Percentiles rank a stretch among this genome's conserved stretches.
Evolutionary conservation across 2,113 vertebrate genomes (phyloP).

Genomic region (Myodes glareolus): DNA sequence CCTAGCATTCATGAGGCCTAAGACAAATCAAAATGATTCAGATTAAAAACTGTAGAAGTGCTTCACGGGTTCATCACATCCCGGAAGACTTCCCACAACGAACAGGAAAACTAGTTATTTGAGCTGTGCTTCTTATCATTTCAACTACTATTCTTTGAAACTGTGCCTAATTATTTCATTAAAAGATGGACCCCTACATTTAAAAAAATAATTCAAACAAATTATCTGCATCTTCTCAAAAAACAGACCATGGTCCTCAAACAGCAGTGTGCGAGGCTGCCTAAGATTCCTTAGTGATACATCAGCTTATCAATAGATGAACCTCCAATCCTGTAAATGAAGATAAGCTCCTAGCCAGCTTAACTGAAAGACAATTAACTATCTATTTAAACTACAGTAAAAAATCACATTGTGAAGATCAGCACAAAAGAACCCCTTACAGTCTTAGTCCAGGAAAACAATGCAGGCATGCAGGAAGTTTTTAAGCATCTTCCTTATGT

Average conservation of each 20-base stretch:
- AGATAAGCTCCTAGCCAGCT: background rate
- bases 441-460: constrained; percentile 43
- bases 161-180: background rate
- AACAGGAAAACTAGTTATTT: background rate
- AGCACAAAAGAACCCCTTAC: background rate
- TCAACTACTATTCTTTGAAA: constrained; percentile 15
- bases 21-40: background rate
- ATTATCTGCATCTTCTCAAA: background rate
- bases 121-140: background rate
- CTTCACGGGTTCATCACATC: background rate
- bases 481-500: constrained; percentile 15
- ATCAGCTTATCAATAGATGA: background rate
- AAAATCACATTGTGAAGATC: background rate
- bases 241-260: background rate
- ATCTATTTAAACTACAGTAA: constrained; percentile 21
- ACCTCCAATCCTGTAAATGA: background rate
- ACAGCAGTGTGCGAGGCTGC: background rate
- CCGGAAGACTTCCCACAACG: background rate
- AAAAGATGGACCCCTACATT: background rate
- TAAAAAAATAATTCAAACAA: constrained; percentile 43
- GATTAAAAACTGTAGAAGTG: background rate
- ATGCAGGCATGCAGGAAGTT: background rate
- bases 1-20: background rate
- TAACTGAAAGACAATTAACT: constrained; percentile 31
- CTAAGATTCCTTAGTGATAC: background rate